Base-by-base conservation (phyloP, 23 tunicate species). In the Phallusia fumigata region DNA sequence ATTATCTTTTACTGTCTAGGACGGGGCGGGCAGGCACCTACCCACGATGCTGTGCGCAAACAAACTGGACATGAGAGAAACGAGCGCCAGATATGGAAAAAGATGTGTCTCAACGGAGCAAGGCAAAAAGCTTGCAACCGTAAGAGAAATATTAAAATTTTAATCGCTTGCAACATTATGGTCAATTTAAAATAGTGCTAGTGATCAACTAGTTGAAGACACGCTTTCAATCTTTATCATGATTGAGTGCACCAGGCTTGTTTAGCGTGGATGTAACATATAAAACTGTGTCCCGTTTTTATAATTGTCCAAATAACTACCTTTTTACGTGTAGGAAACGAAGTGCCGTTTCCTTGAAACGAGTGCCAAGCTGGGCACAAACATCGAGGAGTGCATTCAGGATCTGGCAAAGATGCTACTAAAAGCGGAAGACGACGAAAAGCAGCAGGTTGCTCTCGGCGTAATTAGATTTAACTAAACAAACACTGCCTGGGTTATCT, bases 71-170 rank as follows among this genome's bases (percentile, higher is more conserved):
- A 74, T 86, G 84, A 74, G 90, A 32, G 90, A 86, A 80, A 86
- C 90, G 19, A 86, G 90, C 84, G 90, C 90, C 32, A 86, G 52
- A 52, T 86, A 86, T 35, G 90, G 90, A n/a, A 86, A 86, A 49
- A 86, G 80, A 80, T 86, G 90, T 75, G 90, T 86, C n/a, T 30
- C 90, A 0, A 74, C 90, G 0, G 90, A 86, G 73, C 90, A 86
- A 80, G 90, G 90, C 31, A 86, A 86, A 52, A 86, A 86, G 52
- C 75, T 86, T 0, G 90, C 90, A 32, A 32, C 8, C 30, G 90
- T 86, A 74, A 73, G 75, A 1, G 16, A 5, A 40, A 40, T 10
- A 40, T 3, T 3, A 40, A 5, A 40, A 40, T 10, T 40, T 10
- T 40, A 3, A 5, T 40, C 10, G 47, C 47, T 40, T 40, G 10